Evolutionary conservation across 1,140 invertebrate species (phyloP).

Genomic region (Cardiocondyla obscurior): DNA sequence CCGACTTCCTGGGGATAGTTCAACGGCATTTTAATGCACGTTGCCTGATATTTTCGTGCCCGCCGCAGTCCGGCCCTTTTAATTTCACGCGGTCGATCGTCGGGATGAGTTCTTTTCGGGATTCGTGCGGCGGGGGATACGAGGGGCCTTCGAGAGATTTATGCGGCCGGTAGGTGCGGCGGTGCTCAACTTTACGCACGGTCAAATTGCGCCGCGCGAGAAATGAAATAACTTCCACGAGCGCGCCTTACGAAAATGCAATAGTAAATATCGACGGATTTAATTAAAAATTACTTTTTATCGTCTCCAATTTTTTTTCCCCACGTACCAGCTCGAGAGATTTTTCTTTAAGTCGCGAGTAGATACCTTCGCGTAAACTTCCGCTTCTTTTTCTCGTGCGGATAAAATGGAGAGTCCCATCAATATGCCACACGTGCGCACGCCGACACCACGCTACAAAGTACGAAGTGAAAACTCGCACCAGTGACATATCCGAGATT

Average conservation of each 20-base stretch:
- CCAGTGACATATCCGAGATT: constrained; percentile 47
- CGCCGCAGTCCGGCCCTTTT: constrained; percentile 54
- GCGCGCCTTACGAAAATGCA: background rate
- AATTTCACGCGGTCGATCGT: constrained; percentile 68
- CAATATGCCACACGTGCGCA: constrained; percentile 8
- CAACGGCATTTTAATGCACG: constrained; percentile 59
- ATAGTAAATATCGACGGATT: background rate
- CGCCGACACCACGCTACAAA: constrained; percentile 9
- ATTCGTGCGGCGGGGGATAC: constrained; percentile 60
- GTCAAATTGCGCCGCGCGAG: background rate
- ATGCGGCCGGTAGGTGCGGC: constrained; percentile 58
- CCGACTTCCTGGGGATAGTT: constrained; percentile 60
- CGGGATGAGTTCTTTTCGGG: constrained; percentile 63
- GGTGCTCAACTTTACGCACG: constrained; percentile 62
- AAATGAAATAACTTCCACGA: background rate
- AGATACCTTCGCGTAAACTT: background rate
- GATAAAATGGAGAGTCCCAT: background rate
- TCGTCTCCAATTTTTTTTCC: background rate
- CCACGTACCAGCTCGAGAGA: constrained; percentile 10
- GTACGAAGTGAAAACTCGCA: background rate
- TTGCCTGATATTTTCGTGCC: constrained; percentile 45
- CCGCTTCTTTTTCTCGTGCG: background rate
- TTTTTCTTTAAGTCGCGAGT: background rate
- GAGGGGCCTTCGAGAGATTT: constrained; percentile 64
- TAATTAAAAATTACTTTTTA: background rate